Percentiles rank a stretch among this genome's conserved stretches.
These are phyloP conservation scores for Deroptyus accipitrinus DNA, from an alignment of 2,113 vertebrate species.

Conservation along the genomic window DNA sequence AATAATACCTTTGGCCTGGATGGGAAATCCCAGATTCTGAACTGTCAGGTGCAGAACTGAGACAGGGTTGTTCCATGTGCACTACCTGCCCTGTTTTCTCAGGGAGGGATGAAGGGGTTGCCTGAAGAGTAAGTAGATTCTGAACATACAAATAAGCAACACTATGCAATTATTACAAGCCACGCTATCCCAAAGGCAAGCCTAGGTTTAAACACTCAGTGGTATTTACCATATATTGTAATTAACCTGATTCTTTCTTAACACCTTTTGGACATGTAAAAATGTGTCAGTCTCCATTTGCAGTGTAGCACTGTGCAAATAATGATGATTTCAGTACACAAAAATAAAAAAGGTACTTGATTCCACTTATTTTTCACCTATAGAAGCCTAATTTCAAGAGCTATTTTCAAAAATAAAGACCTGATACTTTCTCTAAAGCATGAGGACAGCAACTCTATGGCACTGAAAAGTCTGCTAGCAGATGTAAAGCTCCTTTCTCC, in stretches of 20 bases:
- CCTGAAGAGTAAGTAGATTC: background rate
- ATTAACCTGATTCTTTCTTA: background rate
- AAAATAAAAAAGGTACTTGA: background rate
- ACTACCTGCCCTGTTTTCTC: fast-evolving
- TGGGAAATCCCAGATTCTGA: background rate
- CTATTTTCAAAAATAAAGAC: background rate
- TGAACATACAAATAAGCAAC: fast-evolving
- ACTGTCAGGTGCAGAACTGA: fast-evolving
- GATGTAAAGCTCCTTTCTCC: background rate
- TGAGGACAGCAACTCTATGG: background rate
- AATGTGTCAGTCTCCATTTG: fast-evolving
- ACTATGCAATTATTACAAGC: background rate
- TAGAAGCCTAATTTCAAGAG: background rate
- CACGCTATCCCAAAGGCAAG: background rate
- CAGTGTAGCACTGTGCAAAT: background rate
- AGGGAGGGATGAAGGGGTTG: fast-evolving
- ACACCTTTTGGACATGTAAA: background rate
- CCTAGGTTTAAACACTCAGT: fast-evolving
- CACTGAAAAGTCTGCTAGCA: background rate
- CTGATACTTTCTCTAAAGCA: background rate
- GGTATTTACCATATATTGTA: background rate
- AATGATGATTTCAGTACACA: background rate
- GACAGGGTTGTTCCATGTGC: fast-evolving
- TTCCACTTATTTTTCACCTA: background rate
- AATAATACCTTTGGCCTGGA: background rate